These are phyloP conservation scores for Drosophila murphyi DNA, from an alignment of 1,140 invertebrate genomes.

Conservation along the genomic window DNA sequence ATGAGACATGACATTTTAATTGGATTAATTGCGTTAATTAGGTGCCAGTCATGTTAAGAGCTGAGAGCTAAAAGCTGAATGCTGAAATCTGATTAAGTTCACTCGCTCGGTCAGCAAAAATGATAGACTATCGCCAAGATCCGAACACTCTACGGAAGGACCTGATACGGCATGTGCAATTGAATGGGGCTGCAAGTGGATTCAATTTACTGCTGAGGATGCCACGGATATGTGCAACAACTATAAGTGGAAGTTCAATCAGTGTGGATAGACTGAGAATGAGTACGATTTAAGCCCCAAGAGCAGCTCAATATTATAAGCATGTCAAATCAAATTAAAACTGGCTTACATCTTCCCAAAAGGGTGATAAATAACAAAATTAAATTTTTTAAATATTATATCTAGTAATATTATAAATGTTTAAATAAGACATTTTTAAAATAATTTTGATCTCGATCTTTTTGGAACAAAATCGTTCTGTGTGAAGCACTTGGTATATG, in stretches of 20 bases:
- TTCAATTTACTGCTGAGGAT: not conserved
- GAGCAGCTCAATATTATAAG: conserved; percentile 1
- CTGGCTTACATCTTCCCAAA: no score
- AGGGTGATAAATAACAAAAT: not conserved
- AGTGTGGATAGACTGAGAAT: conserved; percentile 6
- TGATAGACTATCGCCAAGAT: conserved; percentile 15
- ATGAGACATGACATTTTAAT: conserved; percentile 82
- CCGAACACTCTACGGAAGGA: not conserved
- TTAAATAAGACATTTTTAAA: no score
- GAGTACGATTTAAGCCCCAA: not conserved
- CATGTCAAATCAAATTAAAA: not conserved
- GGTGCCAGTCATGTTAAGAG: conserved; percentile 47
- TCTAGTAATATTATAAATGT: no score
- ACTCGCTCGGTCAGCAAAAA: conserved; percentile 33
- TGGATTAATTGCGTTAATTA: conserved; percentile 82
- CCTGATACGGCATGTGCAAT: not conserved
- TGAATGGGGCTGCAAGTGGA: conserved; percentile 5
- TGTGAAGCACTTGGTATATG: no score
- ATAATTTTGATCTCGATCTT: no score
- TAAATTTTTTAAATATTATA: not conserved
- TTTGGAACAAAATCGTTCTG: no score
- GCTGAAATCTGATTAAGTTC: conserved; percentile 38
- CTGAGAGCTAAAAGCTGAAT: conserved; percentile 50
- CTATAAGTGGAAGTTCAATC: not conserved
- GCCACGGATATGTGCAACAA: not conserved